Conservation (phyloP, 2,113 vertebrate genomes). For the Caracal caracal region DNA sequence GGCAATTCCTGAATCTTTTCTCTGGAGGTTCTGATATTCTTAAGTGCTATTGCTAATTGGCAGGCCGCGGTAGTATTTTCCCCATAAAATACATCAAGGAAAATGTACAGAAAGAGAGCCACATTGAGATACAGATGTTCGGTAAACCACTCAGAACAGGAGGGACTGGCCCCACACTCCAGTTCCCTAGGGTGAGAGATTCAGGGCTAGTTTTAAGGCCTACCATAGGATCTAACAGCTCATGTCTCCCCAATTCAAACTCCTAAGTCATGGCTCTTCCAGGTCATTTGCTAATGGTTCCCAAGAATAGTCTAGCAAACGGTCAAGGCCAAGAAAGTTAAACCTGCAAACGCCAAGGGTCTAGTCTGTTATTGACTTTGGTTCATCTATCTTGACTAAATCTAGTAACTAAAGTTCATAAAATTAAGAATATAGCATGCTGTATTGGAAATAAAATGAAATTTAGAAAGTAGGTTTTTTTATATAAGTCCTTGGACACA, state of each 20-base stretch:
- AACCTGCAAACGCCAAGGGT: background rate
- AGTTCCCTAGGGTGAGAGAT: background rate
- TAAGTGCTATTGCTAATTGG: background rate
- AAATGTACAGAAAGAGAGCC: background rate
- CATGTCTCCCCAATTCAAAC: background rate
- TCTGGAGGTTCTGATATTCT: background rate
- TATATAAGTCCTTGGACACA: background rate
- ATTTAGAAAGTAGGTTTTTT: background rate
- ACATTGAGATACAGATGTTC: background rate
- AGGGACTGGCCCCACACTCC: rapidly evolving
- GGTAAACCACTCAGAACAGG: background rate
- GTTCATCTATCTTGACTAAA: slow-evolving; percentile 42
- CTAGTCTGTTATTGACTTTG: slow-evolving; percentile 11
- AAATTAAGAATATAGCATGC: background rate
- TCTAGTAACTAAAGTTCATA: background rate
- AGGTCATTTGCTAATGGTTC: background rate
- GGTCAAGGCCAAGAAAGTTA: slow-evolving; percentile 19
- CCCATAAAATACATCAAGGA: background rate
- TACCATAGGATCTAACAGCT: background rate
- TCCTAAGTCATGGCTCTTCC: background rate
- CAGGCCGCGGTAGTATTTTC: background rate
- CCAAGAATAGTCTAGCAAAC: slow-evolving; percentile 29
- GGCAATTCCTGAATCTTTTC: background rate
- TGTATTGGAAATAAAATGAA: background rate
- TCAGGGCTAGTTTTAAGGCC: background rate